phyloP scores from a whole-genome alignment of 2,888 invertebrate species.

The Kryphioiulus occultus region DNA sequence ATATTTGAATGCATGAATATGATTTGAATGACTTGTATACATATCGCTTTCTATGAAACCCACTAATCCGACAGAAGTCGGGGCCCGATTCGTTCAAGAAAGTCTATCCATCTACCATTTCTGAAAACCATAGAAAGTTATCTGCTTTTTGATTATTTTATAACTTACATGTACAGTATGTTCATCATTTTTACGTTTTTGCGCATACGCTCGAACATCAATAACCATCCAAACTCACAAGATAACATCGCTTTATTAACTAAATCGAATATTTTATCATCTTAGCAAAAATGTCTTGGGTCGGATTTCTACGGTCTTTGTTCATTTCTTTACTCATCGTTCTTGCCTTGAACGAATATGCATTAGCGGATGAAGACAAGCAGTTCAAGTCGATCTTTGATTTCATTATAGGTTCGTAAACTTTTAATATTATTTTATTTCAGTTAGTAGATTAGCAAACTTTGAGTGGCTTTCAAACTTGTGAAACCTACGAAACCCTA shows the following conservation, averaged over 20 bases:
- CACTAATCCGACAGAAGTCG: not conserved
- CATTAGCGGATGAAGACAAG: not conserved
- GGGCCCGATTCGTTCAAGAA: not conserved
- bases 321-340: not conserved
- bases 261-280: not conserved
- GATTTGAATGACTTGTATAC: not conserved
- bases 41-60: not conserved
- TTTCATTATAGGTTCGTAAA: constrained; percentile 25
- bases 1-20: not conserved
- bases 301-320: not conserved
- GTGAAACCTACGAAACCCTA: too few species aligned
- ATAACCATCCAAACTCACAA: not conserved
- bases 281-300: not conserved
- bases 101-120: not conserved
- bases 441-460: not conserved
- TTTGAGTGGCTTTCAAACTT: too few species aligned
- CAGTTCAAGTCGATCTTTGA: not conserved
- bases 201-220: not conserved
- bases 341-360: not conserved
- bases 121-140: not conserved
- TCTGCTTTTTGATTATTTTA: not conserved
- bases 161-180: not conserved
- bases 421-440: not conserved
- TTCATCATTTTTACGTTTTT: not conserved
- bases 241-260: not conserved